Evolutionary conservation across 1,140 invertebrate genomes (phyloP), one percentile per base, ranked within the genome.

Genomic region (Magallana gigas): DNA sequence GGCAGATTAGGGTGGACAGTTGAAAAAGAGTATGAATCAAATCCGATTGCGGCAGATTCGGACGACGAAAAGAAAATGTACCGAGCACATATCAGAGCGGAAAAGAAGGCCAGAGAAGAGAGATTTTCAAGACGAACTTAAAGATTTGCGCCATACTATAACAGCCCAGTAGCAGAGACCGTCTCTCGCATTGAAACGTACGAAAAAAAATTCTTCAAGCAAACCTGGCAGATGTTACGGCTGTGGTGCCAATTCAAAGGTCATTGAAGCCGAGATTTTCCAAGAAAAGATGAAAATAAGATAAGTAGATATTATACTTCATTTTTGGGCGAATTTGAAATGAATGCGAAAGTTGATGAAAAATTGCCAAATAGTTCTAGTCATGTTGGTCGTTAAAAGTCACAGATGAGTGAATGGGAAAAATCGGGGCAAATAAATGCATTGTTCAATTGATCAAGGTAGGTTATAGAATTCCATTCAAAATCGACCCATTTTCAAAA

Each of bases 391-490:
- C 83, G 68, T n/a, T 83, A 84, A 12, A 86, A 56, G 59, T 36
- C 57, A 81, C 11, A 57, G 3, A 29, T 64, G 56, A 7, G 81
- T 9, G 76, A 87, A 16, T 90, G 86, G 90, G 57, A 85, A 62
- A 64, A 57, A 29, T 71, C 9, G 23, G 57, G 14, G 48, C 56
- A 8, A 84, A 85, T 84, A 5, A 16, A 4, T 57, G 71, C 57
- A 83, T 89, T n/a, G 1, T 89, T n/a, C 36, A 71, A 23, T 60
- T 89, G 11, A 62, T 86, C 0, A 5, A 71, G 14, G 14, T 84
- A 16, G 87, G 85, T 57, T 90, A 90, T 36, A 88, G 62, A 57
- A 29, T 87, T 36, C 87, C 85, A 6, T 88, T 90, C 62, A 88
- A 83, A 57, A 62, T 36, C 1, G 14, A 84, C 0, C 87, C 89